Evolutionary conservation across 1,140 invertebrate genomes (phyloP), one percentile per base, ranked within the genome.

Genomic region (Gonatopus flavifemur): DNA sequence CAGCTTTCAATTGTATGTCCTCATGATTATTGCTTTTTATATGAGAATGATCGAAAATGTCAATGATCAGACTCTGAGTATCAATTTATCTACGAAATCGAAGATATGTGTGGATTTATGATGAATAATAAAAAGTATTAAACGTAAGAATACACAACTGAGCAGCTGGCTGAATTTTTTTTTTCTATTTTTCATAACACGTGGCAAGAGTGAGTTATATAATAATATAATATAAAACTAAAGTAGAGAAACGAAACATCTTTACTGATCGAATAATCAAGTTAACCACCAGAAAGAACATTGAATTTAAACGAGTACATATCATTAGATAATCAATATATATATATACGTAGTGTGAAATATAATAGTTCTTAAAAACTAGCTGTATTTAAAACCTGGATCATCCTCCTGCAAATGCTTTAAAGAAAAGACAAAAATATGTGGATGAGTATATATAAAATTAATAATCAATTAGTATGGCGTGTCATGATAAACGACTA

Each of bases 381-480:
- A 76, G 69, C 63, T 72, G 71, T n/a, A n/a, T 64, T 76, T 59
- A 74, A 76, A 77, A 76, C 74, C 76, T 78, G 76, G 70, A 68
- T 73, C 70, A 74, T 76, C 74, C 74, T 77, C 76, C 76, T 78
- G 74, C 70, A 78, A 78, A 76, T 74, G 74, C 74, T 70, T 77
- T 66, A 76, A 75, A 69, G 67, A n/a, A 69, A 76, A 74, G 70
- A 76, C 48, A 73, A 75, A 77, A 74, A 76, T 67, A 69, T 48
- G 59, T 73, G 64, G 68, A 55, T 70, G 65, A 72, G 62, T 74
- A 67, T 59, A n/a, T n/a, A n/a, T n/a, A n/a, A n/a, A 54, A 63
- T 64, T 58, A 67, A 51, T 44, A 60, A 70, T 66, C 67, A 51
- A 66, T 72, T 69, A 72, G 47, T 61, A 57, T 59, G 6, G 40